phyloP scores from a whole-genome alignment of 1,140 invertebrate genomes.

The Megathymus violae region DNA sequence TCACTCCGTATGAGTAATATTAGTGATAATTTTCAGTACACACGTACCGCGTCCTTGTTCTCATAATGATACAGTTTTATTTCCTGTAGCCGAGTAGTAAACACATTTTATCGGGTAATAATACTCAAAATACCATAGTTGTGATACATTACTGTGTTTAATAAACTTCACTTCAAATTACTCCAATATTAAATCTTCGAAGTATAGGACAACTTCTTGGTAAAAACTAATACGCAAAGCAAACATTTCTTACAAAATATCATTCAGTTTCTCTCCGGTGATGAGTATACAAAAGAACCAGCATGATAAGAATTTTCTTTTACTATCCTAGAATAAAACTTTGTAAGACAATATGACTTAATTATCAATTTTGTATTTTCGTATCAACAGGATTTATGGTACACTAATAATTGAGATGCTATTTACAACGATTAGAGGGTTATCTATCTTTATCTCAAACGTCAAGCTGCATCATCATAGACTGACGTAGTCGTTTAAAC shows the following conservation, averaged over 20 bases:
- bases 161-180: slow-evolving; percentile 1
- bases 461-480: slow-evolving; percentile 14
- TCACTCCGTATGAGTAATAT: slow-evolving; percentile 42
- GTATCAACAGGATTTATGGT: slow-evolving; percentile 24
- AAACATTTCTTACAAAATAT: background rate
- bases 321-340: background rate
- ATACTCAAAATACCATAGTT: no score
- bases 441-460: slow-evolving; percentile 14
- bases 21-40: slow-evolving; percentile 34
- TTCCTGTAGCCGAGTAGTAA: no score
- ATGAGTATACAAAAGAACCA: background rate
- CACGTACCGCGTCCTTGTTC: slow-evolving; percentile 9
- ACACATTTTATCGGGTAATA: no score
- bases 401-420: slow-evolving; percentile 19
- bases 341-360: slow-evolving; percentile 7
- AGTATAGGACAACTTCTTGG: background rate
- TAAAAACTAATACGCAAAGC: background rate
- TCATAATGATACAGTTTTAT: no score
- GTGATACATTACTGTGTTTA: no score
- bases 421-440: slow-evolving; percentile 10
- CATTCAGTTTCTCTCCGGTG: background rate
- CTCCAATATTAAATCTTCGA: no score
- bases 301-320: background rate
- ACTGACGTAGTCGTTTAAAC: slow-evolving; percentile 6
- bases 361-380: slow-evolving; percentile 11